Evolutionary conservation across 2,113 vertebrate species (phyloP).

Genomic region (Camarhynchus parvulus): DNA sequence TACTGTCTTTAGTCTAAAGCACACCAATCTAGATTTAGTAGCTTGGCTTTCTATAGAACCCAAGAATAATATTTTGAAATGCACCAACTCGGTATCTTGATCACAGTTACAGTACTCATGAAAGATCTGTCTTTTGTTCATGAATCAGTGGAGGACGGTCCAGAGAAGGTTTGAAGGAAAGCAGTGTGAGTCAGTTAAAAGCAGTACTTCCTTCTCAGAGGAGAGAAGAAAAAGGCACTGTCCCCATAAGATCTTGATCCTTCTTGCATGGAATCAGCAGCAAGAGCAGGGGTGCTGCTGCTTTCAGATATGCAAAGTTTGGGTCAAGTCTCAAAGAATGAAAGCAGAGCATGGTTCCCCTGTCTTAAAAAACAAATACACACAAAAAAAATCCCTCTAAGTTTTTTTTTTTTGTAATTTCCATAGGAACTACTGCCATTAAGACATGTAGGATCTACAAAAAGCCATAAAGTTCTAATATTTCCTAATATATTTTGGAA

Average conservation of each 20-base stretch:
- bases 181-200: neutral
- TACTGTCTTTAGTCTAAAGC: neutral
- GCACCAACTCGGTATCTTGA: neutral
- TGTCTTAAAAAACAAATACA: neutral
- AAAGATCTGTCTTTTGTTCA: neutral
- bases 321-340: neutral
- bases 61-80: neutral
- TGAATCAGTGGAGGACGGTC: neutral
- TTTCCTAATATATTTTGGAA: neutral
- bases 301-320: neutral
- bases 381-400: rapidly evolving
- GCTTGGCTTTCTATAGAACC: neutral
- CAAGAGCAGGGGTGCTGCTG: neutral
- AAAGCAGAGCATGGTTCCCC: neutral
- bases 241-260: neutral
- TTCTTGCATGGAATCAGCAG: neutral
- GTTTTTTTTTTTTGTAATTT: neutral
- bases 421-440: neutral
- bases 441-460: neutral
- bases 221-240: neutral
- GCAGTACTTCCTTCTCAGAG: neutral
- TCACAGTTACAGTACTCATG: neutral
- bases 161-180: constrained; percentile 8
- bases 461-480: neutral
- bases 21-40: neutral